These are phyloP conservation scores for Petrocephalus schoutedeni DNA, from an alignment of 2,797 vertebrate genomes.

Conservation along the genomic window DNA sequence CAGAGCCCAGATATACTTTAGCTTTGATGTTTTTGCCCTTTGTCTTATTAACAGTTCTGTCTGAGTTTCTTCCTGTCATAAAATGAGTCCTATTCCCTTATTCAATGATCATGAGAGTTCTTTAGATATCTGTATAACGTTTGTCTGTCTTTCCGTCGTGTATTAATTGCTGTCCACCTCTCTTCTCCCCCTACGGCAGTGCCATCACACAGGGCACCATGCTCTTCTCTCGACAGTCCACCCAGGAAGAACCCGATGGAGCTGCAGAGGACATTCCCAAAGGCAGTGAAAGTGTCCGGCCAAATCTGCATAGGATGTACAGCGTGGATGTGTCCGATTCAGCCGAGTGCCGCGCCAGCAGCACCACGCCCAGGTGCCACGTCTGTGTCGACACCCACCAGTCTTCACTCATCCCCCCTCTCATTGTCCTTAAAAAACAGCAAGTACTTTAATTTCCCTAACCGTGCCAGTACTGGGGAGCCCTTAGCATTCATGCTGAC, in stretches of 20 bases:
- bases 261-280: conserved; percentile 67
- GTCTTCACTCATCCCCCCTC: neutral
- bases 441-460: neutral
- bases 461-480: neutral
- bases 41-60: neutral
- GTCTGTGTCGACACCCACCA: conserved; percentile 20
- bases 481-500: neutral
- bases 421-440: neutral
- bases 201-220: conserved; percentile 79
- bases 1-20: neutral
- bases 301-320: conserved; percentile 78
- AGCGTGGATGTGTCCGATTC: conserved; percentile 74
- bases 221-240: conserved; percentile 78
- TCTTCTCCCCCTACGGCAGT: conserved; percentile 69
- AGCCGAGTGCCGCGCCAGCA: conserved; percentile 70
- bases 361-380: conserved; percentile 73
- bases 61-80: conserved; percentile 18
- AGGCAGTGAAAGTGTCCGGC: conserved; percentile 74
- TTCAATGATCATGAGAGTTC: neutral
- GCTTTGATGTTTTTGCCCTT: neutral
- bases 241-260: conserved; percentile 76
- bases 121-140: neutral
- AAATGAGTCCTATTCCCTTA: neutral
- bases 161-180: neutral
- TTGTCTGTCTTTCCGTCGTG: neutral